Percentiles rank a stretch among this genome's conserved stretches.
Conservation (phyloP, 1,140 invertebrate genomes). For the Globodera rostochiensis region DNA sequence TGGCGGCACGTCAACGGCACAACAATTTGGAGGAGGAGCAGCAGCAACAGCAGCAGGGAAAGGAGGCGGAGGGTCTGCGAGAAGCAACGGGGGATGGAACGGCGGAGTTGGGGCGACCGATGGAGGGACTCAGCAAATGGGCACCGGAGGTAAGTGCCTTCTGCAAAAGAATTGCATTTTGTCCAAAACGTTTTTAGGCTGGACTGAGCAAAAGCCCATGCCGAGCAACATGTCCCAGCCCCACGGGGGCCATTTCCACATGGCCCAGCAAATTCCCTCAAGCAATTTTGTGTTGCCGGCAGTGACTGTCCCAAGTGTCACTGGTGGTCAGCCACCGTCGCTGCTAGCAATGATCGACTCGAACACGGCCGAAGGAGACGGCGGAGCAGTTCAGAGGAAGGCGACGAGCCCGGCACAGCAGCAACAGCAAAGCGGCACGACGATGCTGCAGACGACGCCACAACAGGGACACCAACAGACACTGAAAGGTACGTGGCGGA, state of each 20-base stretch:
- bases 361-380: not conserved
- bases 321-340: not conserved
- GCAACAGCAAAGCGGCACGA: not conserved
- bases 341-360: conserved; percentile 9
- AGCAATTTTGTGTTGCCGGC: not conserved
- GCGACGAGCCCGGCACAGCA: not conserved
- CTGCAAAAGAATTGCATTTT: not conserved
- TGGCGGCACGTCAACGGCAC: not conserved
- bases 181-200: not conserved
- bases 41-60: conserved; percentile 11
- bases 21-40: not conserved
- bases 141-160: not conserved
- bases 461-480: not conserved
- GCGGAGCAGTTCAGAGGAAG: not conserved
- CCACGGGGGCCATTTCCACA: not conserved
- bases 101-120: not conserved
- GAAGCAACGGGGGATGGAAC: not conserved
- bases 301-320: not conserved
- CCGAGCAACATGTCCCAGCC: not conserved
- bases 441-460: not conserved
- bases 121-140: not conserved
- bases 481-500: not conserved
- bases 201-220: not conserved
- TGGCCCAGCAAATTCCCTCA: not conserved
- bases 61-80: not conserved